Evolutionary conservation across 2,888 invertebrate species (phyloP).

Genomic region (Orchesella flavescens): DNA sequence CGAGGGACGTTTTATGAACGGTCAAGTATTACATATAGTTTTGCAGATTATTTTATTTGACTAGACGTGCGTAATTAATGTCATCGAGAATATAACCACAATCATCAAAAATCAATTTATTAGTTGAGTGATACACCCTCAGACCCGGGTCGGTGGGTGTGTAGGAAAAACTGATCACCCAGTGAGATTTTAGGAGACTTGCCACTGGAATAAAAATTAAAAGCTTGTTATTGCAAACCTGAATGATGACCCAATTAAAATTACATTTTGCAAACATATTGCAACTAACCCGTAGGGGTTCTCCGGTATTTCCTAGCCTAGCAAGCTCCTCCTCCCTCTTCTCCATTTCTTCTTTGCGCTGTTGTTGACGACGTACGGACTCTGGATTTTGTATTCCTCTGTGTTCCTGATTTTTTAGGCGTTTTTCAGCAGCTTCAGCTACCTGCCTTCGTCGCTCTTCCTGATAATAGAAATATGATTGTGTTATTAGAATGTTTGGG

Average conservation of each 20-base stretch:
- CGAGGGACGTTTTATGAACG: too few species aligned
- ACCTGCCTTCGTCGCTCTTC: conserved; percentile 65
- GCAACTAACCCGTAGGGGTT: conserved; percentile 37
- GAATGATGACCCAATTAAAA: neutral
- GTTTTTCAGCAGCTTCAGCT: conserved; percentile 67
- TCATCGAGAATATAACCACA: too few species aligned
- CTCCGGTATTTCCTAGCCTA: conserved; percentile 19
- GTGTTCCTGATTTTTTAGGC: conserved; percentile 57
- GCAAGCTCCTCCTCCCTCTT: conserved; percentile 39
- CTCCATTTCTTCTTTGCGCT: conserved; percentile 56
- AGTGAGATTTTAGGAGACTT: conserved; percentile 20
- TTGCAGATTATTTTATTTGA: too few species aligned
- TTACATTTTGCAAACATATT: neutral
- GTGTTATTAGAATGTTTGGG: neutral
- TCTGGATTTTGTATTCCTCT: conserved; percentile 66
- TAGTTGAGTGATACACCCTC: too few species aligned
- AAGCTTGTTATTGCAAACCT: neutral
- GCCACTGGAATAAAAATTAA: conserved; percentile 30
- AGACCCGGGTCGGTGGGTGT: too few species aligned
- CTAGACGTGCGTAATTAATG: too few species aligned
- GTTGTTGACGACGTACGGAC: conserved; percentile 58
- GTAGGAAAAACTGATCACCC: too few species aligned
- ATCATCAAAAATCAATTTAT: too few species aligned
- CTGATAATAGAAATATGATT: conserved; percentile 46
- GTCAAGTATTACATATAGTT: too few species aligned